A percentile compares a stretch with the other conserved stretches of the same genome.
Evolutionary conservation across 1,140 invertebrate genomes (phyloP).

Genomic region (Drosophila leontia): DNA sequence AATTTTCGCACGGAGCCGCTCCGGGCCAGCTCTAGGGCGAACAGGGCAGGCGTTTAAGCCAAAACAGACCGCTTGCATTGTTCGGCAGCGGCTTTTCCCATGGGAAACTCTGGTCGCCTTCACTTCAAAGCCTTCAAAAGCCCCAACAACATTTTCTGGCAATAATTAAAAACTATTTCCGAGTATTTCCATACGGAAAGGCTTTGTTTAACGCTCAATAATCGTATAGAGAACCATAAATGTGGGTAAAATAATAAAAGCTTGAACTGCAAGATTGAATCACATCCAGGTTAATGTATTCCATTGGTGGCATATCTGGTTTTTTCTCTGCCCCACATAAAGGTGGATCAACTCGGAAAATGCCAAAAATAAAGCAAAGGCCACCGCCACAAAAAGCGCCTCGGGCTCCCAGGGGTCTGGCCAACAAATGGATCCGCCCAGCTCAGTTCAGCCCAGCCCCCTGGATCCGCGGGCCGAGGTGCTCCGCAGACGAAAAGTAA

Average conservation of each 20-base stretch:
- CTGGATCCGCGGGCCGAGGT: neutral
- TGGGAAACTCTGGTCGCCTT: conserved; percentile 2
- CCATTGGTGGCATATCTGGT: neutral
- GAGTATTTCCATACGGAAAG: neutral
- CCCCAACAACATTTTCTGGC: neutral
- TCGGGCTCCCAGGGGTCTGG: neutral
- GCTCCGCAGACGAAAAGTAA: conserved; percentile 39
- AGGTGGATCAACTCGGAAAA: conserved; percentile 24
- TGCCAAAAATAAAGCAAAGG: conserved; percentile 64
- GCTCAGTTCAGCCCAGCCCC: conserved; percentile 15
- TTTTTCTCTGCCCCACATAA: conserved; percentile 5
- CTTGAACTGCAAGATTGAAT: neutral
- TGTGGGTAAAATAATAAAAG: neutral
- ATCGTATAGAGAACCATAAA: neutral
- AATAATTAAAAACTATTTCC: conserved; percentile 9
- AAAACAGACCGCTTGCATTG: conserved; percentile 18
- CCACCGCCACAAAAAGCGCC: conserved; percentile 32
- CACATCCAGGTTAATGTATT: neutral
- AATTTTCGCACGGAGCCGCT: conserved; percentile 39
- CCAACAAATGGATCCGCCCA: conserved; percentile 32
- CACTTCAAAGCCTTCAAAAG: neutral
- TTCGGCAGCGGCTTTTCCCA: conserved; percentile 21
- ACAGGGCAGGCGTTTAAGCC: conserved; percentile 3
- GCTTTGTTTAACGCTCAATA: too few species aligned
- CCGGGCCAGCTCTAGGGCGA: too few species aligned